phyloP scores from a whole-genome alignment of 2,113 vertebrate genomes.

The Dipodomys spectabilis region DNA sequence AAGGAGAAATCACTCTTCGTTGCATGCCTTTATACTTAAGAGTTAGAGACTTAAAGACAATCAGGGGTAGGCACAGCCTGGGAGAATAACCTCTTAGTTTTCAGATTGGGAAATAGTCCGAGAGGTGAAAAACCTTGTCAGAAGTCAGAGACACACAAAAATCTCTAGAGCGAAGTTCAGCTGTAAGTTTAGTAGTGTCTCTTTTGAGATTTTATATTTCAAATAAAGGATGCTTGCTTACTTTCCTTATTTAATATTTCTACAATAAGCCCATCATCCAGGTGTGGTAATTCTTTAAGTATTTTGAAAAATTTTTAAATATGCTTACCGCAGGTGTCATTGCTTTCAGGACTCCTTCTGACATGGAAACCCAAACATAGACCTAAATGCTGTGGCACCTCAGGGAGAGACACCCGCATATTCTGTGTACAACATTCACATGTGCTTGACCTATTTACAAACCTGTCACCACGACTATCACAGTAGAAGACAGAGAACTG shows the following conservation, averaged over 20 bases:
- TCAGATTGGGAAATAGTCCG: slow-evolving; percentile 38
- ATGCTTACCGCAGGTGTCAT: not conserved
- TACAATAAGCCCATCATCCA: not conserved
- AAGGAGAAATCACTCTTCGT: slow-evolving; percentile 75
- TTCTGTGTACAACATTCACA: not conserved
- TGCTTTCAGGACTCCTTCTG: not conserved
- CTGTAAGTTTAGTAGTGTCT: not conserved
- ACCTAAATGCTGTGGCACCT: not conserved
- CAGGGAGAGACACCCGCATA: not conserved
- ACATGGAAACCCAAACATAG: not conserved
- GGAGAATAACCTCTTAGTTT: slow-evolving; percentile 38
- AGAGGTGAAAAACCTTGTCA: not conserved
- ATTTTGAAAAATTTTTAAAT: not conserved
- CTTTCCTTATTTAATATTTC: not conserved
- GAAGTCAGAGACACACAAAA: not conserved
- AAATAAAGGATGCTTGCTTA: not conserved
- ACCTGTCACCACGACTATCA: not conserved
- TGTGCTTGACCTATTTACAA: not conserved
- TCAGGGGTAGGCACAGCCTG: not conserved
- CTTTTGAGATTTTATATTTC: not conserved
- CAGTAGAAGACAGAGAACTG: not conserved
- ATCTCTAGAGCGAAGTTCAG: not conserved
- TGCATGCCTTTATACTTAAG: slow-evolving; percentile 61
- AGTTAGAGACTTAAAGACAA: slow-evolving; percentile 13
- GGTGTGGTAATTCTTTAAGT: not conserved